These are phyloP conservation scores for Drosophila burlai DNA, from an alignment of 1,140 invertebrate genomes.

Conservation along the genomic window DNA sequence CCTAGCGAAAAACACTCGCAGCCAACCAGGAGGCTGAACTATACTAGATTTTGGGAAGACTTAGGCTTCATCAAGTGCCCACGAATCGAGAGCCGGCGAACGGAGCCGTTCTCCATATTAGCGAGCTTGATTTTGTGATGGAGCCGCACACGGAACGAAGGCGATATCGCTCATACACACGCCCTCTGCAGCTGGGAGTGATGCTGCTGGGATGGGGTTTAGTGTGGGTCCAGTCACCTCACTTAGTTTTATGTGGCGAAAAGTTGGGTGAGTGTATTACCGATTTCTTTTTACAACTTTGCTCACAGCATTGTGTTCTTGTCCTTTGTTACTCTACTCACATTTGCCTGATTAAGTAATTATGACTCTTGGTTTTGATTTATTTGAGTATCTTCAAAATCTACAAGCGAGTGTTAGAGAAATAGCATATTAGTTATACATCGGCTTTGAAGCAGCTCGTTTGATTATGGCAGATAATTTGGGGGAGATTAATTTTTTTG, in stretches of 20 bases:
- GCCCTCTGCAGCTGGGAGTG: conserved; percentile 26
- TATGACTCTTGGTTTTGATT: background rate
- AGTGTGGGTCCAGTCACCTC: conserved; percentile 54
- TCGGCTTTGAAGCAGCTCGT: too few species aligned
- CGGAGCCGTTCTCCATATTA: conserved; percentile 6
- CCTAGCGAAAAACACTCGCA: background rate
- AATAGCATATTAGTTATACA: too few species aligned
- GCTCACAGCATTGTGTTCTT: conserved; percentile 14
- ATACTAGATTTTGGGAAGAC: background rate
- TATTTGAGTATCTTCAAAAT: too few species aligned
- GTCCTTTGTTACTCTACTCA: background rate
- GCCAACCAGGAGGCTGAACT: background rate
- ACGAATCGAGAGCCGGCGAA: background rate
- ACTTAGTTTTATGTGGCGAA: conserved; percentile 70
- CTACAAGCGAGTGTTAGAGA: too few species aligned
- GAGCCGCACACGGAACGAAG: conserved; percentile 16
- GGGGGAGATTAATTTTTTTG: too few species aligned
- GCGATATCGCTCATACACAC: conserved; percentile 5
- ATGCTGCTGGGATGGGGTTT: conserved; percentile 44
- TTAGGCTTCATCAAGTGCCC: background rate
- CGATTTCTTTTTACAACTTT: conserved; percentile 53
- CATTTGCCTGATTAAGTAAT: background rate
- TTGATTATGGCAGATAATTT: too few species aligned
- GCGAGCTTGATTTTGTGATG: conserved; percentile 33
- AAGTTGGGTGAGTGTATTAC: conserved; percentile 76